Conservation (phyloP, 2,888 invertebrate species). For the Scaptomyza cyrtandrae region DNA sequence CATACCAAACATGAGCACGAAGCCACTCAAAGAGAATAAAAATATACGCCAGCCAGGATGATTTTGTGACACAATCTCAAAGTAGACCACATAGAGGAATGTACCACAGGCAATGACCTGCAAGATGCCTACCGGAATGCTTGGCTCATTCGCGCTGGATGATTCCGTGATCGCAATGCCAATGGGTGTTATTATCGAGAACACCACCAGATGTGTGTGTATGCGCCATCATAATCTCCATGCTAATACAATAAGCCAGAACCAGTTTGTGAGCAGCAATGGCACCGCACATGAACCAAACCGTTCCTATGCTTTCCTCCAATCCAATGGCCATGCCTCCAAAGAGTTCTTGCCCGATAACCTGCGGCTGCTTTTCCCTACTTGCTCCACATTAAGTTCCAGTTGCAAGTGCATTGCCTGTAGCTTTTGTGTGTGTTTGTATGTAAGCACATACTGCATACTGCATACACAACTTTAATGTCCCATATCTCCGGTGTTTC, state of each 20-base stretch:
- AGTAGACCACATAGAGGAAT: conserved; percentile 96
- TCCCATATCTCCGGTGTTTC: too few relatives aligned
- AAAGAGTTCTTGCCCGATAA: conserved; percentile 90
- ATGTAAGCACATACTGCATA: too few relatives aligned
- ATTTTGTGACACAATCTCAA: conserved; percentile 91
- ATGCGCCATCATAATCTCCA: conserved; percentile 90
- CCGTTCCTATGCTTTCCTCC: conserved; percentile 87
- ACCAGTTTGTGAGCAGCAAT: conserved; percentile 94
- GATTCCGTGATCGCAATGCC: conserved; percentile 90
- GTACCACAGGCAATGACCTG: conserved; percentile 95
- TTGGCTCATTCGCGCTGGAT: conserved; percentile 86
- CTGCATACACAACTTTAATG: too few relatives aligned
- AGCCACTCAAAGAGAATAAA: conserved; percentile 88
- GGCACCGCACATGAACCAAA: conserved; percentile 93
- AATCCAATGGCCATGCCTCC: conserved; percentile 94
- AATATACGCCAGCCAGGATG: conserved; percentile 88
- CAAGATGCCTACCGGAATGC: conserved; percentile 87
- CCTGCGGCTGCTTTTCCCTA: background rate
- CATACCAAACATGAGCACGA: conserved; percentile 89
- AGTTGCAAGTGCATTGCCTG: conserved; percentile 3
- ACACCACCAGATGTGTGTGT: conserved; percentile 91
- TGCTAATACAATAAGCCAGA: conserved; percentile 94
- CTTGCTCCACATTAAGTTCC: conserved; percentile 6
- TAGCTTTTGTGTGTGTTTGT: conserved; percentile 1
- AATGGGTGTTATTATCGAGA: conserved; percentile 90